Base-by-base conservation (phyloP, 2,888 invertebrate species). In the Smittia sp. region DNA sequence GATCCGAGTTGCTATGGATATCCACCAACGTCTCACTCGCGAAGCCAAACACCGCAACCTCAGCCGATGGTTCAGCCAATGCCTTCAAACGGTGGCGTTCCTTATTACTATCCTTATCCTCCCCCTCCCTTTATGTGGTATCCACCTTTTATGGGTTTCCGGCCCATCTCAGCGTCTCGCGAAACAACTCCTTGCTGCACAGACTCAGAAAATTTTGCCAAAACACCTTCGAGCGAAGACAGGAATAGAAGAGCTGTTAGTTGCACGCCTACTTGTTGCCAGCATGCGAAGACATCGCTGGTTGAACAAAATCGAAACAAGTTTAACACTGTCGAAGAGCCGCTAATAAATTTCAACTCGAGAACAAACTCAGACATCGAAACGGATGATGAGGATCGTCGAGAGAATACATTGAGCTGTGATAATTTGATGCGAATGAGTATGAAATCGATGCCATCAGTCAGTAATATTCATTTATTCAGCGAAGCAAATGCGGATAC, bases 41-140 rank as follows among this genome's bases (percentile, higher is more conserved):
- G 74, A 25, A 70, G 65, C 58, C 74, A 68, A 18, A 74, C 75
- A 20, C 69, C 63, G 13, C 67, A 66, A 15, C 74, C 74, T 20
- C 62, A 32, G 13, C 25, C 52, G 63, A 46, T 54, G 70, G 18
- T 4, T 18, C 58, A 58, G 22, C 15, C 25, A 15, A 65, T 25
- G 65, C 65, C 32, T 32, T 9, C 52, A 46, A 46, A 46, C 11
- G 52, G 52, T 3, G 22, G 22, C 22, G 13, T 18, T 13, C 65
- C 65, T n/a, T 65, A 27, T 15, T 76, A 77, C 75, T 32, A 32
- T 32, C 32, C 32, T 32, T 77, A 76, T 4, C 75, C 74, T 7
- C 78, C 77, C 75, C 77, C 78, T 1, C 77, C 79, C 0, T 79
- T 69, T 25, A 22, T 69, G 25, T n/a, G 41, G 24, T 27, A 41